Evolutionary conservation across 2,113 vertebrate genomes (phyloP).

Genomic region (Hypanus sabinus): DNA sequence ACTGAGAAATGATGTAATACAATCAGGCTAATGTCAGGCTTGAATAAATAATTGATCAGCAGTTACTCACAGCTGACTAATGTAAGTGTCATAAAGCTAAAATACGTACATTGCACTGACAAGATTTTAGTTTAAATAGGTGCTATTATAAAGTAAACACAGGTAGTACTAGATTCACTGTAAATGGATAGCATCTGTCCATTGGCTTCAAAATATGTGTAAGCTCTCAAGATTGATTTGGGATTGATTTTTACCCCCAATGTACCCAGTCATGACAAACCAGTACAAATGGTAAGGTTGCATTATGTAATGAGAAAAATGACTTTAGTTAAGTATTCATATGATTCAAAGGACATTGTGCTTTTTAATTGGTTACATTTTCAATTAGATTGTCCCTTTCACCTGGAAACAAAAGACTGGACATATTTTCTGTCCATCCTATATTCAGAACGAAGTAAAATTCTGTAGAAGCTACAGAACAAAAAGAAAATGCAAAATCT

Average conservation of each 20-base stretch:
- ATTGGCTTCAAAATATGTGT: not conserved
- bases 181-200: not conserved
- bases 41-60: constrained; percentile 25
- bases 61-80: constrained; percentile 5
- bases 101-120: not conserved
- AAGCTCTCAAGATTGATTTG: not conserved
- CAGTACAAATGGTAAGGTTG: not conserved
- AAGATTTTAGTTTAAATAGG: not conserved
- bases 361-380: not conserved
- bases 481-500: not conserved
- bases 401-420: not conserved
- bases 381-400: not conserved
- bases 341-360: not conserved
- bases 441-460: not conserved
- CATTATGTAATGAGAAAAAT: not conserved
- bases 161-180: not conserved
- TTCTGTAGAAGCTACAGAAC: too few relatives aligned
- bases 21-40: not conserved
- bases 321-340: not conserved
- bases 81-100: not conserved
- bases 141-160: not conserved
- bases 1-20: not conserved
- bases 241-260: not conserved
- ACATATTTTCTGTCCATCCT: not conserved
- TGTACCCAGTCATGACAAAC: not conserved